Evolutionary conservation across 2,888 invertebrate species (phyloP).

Genomic region (Cecidostiba fungosa): DNA sequence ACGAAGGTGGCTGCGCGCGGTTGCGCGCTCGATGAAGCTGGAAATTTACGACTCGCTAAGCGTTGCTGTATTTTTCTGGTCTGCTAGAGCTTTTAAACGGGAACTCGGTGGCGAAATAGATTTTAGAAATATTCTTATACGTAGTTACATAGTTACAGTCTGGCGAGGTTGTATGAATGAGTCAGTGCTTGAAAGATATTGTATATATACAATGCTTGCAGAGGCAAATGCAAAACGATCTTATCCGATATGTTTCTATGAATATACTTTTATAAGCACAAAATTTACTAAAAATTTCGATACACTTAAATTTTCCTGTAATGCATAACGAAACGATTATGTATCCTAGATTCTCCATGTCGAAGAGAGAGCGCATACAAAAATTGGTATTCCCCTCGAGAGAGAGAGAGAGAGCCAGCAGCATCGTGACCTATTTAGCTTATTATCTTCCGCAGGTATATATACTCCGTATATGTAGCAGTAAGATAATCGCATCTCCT

Average conservation of each 20-base stretch:
- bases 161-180: too few relatives aligned
- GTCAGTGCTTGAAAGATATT: too few relatives aligned
- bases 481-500: neutral
- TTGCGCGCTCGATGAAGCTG: constrained; percentile 45
- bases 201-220: too few relatives aligned
- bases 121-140: too few relatives aligned
- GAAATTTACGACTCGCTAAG: constrained; percentile 46
- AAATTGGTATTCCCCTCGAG: constrained; percentile 6
- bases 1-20: neutral
- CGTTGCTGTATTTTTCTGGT: constrained; percentile 12
- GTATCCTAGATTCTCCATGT: neutral
- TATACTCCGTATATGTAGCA: neutral
- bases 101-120: neutral
- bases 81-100: neutral
- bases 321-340: neutral
- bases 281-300: neutral
- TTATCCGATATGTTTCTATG: too few relatives aligned
- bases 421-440: constrained; percentile 9
- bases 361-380: neutral
- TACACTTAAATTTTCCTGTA: neutral
- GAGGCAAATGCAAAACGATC: neutral
- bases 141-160: too few relatives aligned
- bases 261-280: neutral
- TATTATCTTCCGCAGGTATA: neutral
- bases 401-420: neutral